A percentile compares a stretch with the other conserved stretches of the same genome.
phyloP scores from a whole-genome alignment of 2,797 vertebrate genomes.

The Cephalopachus bancanus region DNA sequence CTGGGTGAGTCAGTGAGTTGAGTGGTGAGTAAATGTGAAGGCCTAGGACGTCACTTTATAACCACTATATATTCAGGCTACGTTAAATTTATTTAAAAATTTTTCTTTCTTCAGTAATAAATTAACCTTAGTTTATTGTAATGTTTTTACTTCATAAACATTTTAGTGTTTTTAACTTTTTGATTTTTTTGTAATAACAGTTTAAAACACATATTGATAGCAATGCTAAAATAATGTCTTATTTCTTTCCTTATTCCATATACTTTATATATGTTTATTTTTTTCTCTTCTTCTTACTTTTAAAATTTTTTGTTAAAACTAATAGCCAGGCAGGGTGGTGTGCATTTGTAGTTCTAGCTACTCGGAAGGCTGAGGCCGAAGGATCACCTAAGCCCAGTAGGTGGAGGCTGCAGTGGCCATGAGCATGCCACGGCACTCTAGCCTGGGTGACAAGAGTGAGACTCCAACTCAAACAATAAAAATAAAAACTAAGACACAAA shows the following conservation, averaged over 20 bases:
- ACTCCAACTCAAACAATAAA: too few species aligned
- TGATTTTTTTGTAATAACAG: neutral
- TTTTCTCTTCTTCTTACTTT: neutral
- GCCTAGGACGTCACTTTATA: neutral
- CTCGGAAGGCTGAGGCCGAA: too few species aligned
- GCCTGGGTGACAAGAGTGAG: too few species aligned
- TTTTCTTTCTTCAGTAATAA: neutral
- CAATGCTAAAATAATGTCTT: neutral
- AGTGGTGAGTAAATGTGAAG: neutral
- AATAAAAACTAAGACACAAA: neutral
- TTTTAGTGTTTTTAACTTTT: neutral
- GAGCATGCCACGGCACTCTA: too few species aligned
- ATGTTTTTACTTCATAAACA: neutral
- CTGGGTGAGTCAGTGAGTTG: neutral
- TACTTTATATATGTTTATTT: neutral
- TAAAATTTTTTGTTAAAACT: neutral
- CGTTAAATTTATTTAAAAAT: neutral
- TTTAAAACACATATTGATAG: neutral
- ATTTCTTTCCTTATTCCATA: neutral
- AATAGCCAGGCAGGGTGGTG: too few species aligned
- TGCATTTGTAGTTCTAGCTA: too few species aligned
- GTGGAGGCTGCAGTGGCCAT: too few species aligned
- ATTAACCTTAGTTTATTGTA: neutral
- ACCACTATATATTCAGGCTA: neutral
- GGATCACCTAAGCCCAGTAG: too few species aligned